Conservation (phyloP, 2,888 invertebrate genomes). For the Gastracanthus pulcherrimus region DNA sequence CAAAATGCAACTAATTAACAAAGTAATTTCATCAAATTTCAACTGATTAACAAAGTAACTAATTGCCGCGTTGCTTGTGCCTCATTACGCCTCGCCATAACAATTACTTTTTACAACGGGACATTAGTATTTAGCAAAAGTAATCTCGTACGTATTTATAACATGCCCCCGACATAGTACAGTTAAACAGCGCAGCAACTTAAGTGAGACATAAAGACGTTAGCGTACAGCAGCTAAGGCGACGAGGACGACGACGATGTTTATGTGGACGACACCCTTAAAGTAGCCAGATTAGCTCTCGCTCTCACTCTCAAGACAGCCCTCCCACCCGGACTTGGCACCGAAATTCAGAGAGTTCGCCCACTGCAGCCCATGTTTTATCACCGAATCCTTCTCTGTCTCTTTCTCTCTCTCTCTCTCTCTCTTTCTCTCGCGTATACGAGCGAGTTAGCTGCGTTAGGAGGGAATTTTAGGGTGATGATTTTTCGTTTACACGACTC, state of each 20-base stretch:
- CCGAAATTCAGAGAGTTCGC: constrained; percentile 29
- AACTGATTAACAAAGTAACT: neutral
- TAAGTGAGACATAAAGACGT: constrained; percentile 38
- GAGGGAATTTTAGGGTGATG: neutral
- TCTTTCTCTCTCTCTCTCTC: no score
- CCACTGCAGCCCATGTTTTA: neutral
- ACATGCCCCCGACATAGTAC: neutral
- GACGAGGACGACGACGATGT: constrained; percentile 14
- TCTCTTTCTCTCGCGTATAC: neutral
- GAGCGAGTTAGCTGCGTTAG: neutral
- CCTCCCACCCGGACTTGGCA: constrained; percentile 6
- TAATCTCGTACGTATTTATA: constrained; percentile 18
- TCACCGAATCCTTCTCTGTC: no score
- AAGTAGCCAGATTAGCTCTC: constrained; percentile 41
- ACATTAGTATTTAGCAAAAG: neutral
- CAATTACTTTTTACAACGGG: neutral
- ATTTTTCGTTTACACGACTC: constrained; percentile 4
- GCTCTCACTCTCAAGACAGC: constrained; percentile 4
- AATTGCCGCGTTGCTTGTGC: neutral
- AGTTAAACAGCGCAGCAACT: neutral
- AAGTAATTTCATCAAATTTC: no score
- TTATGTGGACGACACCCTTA: constrained; percentile 34
- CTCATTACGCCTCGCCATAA: no score
- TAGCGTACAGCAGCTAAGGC: no score
- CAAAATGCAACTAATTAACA: no score